Conservation (phyloP, 2,797 vertebrate species). For the Ptychobarbus kaznakovi region DNA sequence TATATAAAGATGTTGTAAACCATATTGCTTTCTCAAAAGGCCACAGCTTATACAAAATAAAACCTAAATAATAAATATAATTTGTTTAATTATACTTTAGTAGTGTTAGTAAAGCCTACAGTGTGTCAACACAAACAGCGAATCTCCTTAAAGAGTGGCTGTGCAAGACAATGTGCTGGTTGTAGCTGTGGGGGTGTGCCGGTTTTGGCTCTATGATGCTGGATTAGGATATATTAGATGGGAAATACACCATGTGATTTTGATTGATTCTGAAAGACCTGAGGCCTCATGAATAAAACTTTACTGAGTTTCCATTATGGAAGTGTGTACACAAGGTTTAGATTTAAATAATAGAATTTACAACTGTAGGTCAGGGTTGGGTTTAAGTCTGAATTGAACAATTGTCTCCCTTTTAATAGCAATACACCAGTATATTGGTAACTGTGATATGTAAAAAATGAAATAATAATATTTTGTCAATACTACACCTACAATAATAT, state of each 20-base stretch:
- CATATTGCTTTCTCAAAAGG: neutral
- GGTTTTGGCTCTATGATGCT: neutral
- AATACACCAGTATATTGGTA: neutral
- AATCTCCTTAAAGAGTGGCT: neutral
- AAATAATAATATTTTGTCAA: neutral
- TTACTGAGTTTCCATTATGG: neutral
- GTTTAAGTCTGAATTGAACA: neutral
- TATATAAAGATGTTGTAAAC: neutral
- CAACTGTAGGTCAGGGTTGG: neutral
- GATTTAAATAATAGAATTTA: neutral
- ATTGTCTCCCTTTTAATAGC: neutral
- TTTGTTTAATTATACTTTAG: neutral
- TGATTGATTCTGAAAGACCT: conserved; percentile 18
- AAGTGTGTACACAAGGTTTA: neutral
- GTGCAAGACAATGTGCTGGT: neutral
- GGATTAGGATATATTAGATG: conserved; percentile 17
- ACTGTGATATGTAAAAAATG: neutral
- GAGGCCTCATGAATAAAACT: conserved; percentile 1
- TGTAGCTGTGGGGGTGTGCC: neutral
- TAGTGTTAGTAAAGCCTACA: conserved; percentile 35
- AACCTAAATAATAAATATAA: neutral
- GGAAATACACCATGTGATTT: conserved; percentile 16
- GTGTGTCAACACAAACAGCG: neutral
- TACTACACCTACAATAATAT: neutral
- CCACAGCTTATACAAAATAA: neutral